Percentiles rank a stretch among this genome's conserved stretches.
Conservation (phyloP, 2,797 vertebrate genomes). For the Selene dorsalis region DNA sequence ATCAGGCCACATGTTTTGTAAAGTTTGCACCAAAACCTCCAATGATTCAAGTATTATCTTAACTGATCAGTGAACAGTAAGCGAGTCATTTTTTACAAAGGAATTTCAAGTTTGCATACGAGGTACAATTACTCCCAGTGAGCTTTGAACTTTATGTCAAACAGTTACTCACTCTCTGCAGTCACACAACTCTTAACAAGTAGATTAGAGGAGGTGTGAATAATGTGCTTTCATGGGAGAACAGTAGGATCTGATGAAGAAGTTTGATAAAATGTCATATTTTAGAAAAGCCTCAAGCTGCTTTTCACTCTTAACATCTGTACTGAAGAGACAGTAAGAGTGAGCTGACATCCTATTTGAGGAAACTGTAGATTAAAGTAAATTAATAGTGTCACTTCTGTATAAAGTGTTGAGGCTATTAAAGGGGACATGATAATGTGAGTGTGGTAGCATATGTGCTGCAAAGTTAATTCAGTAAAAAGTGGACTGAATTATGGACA, state of each 20-base stretch:
- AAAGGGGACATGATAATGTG: background rate
- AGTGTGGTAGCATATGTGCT: background rate
- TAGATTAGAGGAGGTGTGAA: background rate
- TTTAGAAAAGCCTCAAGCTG: background rate
- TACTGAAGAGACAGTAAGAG: background rate
- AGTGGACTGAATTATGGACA: background rate
- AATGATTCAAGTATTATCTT: conserved; percentile 44
- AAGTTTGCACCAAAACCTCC: conserved; percentile 31
- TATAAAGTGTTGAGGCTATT: background rate
- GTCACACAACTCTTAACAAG: background rate
- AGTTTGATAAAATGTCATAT: background rate
- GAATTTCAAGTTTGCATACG: background rate
- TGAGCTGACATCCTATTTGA: background rate
- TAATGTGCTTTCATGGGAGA: background rate
- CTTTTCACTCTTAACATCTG: background rate
- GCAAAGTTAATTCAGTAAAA: background rate
- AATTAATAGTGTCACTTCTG: background rate
- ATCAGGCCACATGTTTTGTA: conserved; percentile 38
- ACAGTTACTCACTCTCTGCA: conserved; percentile 15
- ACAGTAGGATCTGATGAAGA: background rate
- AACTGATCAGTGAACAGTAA: conserved; percentile 19
- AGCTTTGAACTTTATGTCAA: conserved; percentile 27
- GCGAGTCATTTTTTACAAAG: background rate
- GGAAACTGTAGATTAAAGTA: background rate
- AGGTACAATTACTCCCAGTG: conserved; percentile 3